Evolutionary conservation across 1,140 invertebrate genomes (phyloP).

Genomic region (Zaprionus gabonicus): DNA sequence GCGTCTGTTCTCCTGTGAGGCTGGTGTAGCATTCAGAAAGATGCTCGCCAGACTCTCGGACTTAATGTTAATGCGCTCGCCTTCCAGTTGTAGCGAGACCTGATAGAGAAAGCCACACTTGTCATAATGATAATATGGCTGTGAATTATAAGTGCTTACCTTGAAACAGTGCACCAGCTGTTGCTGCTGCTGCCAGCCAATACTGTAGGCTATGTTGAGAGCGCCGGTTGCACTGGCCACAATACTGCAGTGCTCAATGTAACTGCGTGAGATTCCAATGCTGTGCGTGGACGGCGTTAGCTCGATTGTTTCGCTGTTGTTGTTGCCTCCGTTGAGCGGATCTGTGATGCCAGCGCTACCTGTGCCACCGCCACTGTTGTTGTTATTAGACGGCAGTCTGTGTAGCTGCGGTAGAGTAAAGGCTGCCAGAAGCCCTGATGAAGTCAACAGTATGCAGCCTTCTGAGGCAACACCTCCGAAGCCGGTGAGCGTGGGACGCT

Average conservation of each 20-base stretch:
- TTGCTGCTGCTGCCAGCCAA: constrained; percentile 86
- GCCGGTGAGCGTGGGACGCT: constrained; percentile 92
- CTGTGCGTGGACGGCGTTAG: constrained; percentile 87
- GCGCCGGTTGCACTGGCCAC: constrained; percentile 88
- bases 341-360: neutral
- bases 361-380: constrained; percentile 1
- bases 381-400: constrained; percentile 43
- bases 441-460: constrained; percentile 92
- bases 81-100: constrained; percentile 60
- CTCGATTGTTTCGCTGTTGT: constrained; percentile 69
- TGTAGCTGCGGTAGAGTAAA: constrained; percentile 86
- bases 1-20: constrained; percentile 77
- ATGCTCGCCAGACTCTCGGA: constrained; percentile 92
- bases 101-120: neutral
- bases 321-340: neutral
- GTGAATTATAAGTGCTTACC: constrained; percentile 79
- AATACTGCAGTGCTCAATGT: constrained; percentile 89
- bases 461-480: constrained; percentile 93
- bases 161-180: constrained; percentile 91
- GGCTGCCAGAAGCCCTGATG: constrained; percentile 92
- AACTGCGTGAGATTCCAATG: constrained; percentile 89
- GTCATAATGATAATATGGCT: neutral
- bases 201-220: constrained; percentile 89
- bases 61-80: constrained; percentile 87
- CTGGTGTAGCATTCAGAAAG: constrained; percentile 86